phyloP scores from a whole-genome alignment of 2,888 invertebrate species.

The Aspidiotus destructor region DNA sequence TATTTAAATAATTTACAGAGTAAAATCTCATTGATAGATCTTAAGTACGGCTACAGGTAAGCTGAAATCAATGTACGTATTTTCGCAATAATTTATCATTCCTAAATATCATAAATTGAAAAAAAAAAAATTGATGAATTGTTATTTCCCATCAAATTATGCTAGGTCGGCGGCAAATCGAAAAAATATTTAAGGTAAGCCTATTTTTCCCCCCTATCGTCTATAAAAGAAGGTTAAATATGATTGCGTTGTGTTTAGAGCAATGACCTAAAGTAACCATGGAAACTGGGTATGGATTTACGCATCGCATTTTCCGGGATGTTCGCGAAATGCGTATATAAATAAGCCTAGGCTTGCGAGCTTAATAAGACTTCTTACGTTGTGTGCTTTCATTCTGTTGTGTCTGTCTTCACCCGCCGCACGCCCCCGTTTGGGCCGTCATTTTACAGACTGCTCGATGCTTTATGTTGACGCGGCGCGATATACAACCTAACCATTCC shows the following conservation, averaged over 20 bases:
- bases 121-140: too few relatives aligned
- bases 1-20: too few relatives aligned
- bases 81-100: too few relatives aligned
- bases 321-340: constrained; percentile 25
- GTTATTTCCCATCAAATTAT: too few relatives aligned
- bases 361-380: constrained; percentile 31
- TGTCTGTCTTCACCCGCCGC: constrained; percentile 14
- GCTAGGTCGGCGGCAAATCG: too few relatives aligned
- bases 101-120: too few relatives aligned
- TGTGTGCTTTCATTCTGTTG: constrained; percentile 19
- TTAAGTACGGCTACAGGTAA: too few relatives aligned
- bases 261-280: constrained; percentile 29
- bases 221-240: constrained; percentile 26
- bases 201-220: constrained; percentile 13
- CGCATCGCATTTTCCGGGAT: constrained; percentile 32
- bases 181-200: not conserved
- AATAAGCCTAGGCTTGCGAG: constrained; percentile 26
- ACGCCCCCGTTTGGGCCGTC: not conserved
- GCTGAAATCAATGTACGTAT: too few relatives aligned
- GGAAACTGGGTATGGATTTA: constrained; percentile 31
- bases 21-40: too few relatives aligned
- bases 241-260: constrained; percentile 31
- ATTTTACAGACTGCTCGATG: not conserved
- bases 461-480: not conserved
- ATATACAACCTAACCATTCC: not conserved